phyloP scores from a whole-genome alignment of 2,113 vertebrate species.

The Oryctolagus cuniculus region mOryCun1.1 NC_091435.1:76742001-76742500 shows the following conservation, averaged over 20 bases:
- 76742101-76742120: constrained; percentile 33
- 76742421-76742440: not conserved
- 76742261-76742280: not conserved
- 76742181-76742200: not conserved
- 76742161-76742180: not conserved
- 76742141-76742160: not conserved
- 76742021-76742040: not conserved
- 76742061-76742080: not conserved
- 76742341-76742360: constrained; percentile 37
- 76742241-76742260: not conserved
- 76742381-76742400: constrained; percentile 13
- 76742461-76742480: not conserved
- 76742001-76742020: not conserved
- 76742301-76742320: not conserved
- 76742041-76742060: constrained; percentile 28
- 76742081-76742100: not conserved
- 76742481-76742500: not conserved
- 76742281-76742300: not conserved
- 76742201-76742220: constrained; percentile 8
- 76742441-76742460: constrained; percentile 7
- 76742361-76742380: not conserved
- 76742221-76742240: not conserved
- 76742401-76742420: not conserved
- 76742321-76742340: not conserved
- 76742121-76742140: constrained; percentile 16